phyloP scores from a whole-genome alignment of 1,140 invertebrate genomes.

The Trichonephila inaurata region DNA sequence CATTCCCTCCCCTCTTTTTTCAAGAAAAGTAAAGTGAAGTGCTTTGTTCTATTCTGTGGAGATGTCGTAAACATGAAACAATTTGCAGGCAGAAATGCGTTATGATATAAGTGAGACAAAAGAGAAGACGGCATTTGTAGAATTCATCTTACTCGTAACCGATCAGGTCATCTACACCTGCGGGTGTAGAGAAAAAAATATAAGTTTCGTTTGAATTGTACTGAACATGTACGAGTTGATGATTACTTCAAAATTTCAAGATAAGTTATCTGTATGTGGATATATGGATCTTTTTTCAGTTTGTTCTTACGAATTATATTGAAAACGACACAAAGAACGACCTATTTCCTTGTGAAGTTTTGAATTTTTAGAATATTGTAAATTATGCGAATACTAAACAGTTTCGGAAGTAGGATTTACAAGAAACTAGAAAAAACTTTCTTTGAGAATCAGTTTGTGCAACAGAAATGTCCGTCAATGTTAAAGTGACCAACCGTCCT shows the following conservation, averaged over 20 bases:
- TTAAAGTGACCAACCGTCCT: too few relatives aligned
- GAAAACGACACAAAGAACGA: not conserved
- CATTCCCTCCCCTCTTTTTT: not conserved
- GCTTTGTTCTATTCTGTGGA: not conserved
- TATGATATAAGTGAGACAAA: not conserved
- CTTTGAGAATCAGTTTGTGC: too few relatives aligned
- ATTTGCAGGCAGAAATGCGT: not conserved
- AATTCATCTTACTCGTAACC: not conserved
- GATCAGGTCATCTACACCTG: not conserved
- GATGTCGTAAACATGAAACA: not conserved
- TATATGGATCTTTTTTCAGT: not conserved
- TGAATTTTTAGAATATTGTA: not conserved
- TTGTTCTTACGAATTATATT: not conserved
- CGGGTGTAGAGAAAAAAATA: not conserved
- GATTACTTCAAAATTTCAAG: not conserved
- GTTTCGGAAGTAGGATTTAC: too few relatives aligned
- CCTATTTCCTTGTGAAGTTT: not conserved
- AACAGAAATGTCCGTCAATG: too few relatives aligned
- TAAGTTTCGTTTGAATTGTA: not conserved
- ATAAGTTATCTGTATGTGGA: not conserved
- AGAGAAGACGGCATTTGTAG: not conserved
- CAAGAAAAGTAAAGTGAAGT: not conserved
- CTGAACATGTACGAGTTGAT: not conserved
- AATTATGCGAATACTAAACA: not conserved
- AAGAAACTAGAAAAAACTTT: too few relatives aligned